Evolutionary conservation across 2,797 vertebrate genomes (phyloP).

Genomic region (Cetoscarus ocellatus): DNA sequence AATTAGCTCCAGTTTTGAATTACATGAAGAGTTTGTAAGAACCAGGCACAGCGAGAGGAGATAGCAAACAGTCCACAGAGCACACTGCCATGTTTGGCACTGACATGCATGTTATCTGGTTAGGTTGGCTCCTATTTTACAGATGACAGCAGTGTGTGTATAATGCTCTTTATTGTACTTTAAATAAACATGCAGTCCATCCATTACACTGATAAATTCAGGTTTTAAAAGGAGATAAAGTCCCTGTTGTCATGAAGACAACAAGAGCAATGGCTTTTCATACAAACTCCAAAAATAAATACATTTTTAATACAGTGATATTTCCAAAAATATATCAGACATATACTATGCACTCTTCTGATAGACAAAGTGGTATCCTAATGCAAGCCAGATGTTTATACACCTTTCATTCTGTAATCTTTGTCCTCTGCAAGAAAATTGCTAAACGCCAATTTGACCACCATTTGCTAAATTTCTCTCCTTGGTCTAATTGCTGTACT

Average conservation of each 20-base stretch:
- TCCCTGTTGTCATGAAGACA: slow-evolving; percentile 25
- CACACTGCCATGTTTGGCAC: slow-evolving; percentile 70
- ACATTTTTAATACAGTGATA: slow-evolving; percentile 37
- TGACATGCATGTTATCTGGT: slow-evolving; percentile 78
- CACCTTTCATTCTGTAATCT: slow-evolving; percentile 15
- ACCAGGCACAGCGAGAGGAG: slow-evolving; percentile 77
- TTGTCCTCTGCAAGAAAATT: slow-evolving; percentile 17
- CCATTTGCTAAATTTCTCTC: slow-evolving; percentile 25
- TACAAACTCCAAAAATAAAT: slow-evolving; percentile 68
- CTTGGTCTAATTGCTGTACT: slow-evolving; percentile 16
- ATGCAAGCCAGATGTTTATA: slow-evolving; percentile 45
- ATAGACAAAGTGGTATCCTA: slow-evolving; percentile 47
- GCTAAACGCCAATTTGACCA: slow-evolving; percentile 27
- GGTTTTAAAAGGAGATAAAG: slow-evolving; percentile 26
- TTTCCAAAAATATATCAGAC: slow-evolving; percentile 63
- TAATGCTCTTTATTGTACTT: slow-evolving; percentile 34
- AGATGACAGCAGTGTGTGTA: slow-evolving; percentile 40
- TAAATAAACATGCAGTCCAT: slow-evolving; percentile 67
- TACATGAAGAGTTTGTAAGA: slow-evolving; percentile 59
- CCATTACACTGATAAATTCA: slow-evolving; percentile 38
- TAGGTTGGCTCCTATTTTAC: slow-evolving; percentile 64
- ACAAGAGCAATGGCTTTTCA: slow-evolving; percentile 62
- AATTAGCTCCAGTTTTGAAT: slow-evolving; percentile 71
- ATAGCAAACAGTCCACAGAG: slow-evolving; percentile 74
- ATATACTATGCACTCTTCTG: slow-evolving; percentile 60